Evolutionary conservation across 2,113 vertebrate species (phyloP).

Genomic region (Brienomyrus brachyistius): DNA sequence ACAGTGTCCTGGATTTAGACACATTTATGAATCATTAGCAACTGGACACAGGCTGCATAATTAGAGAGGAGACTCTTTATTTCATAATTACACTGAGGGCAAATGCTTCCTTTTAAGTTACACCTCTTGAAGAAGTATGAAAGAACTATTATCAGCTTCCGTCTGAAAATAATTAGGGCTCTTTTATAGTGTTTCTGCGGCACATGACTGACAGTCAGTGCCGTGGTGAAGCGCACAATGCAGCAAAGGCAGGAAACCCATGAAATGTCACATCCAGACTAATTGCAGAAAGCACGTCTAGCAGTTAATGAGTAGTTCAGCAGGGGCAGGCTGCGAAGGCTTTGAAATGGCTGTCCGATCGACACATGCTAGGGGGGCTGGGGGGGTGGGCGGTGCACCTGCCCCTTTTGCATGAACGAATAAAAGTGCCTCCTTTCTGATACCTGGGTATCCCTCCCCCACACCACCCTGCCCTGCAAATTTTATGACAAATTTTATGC

Average conservation of each 20-base stretch:
- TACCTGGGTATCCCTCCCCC: neutral
- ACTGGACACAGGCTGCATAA: neutral
- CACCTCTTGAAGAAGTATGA: neutral
- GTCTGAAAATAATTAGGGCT: slow-evolving; percentile 26
- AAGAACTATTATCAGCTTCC: slow-evolving; percentile 13
- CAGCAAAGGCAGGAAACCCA: neutral
- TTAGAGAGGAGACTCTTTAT: neutral
- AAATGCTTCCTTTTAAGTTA: neutral
- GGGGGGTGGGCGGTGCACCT: neutral
- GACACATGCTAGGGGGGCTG: neutral
- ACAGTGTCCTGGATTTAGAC: neutral
- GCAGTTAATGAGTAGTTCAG: neutral
- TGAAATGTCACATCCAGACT: neutral
- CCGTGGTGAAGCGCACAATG: neutral
- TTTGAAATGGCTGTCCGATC: neutral
- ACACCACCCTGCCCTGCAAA: neutral
- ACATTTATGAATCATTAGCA: neutral
- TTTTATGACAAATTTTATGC: neutral
- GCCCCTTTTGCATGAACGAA: neutral
- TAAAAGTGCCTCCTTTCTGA: neutral
- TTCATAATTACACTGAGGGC: neutral
- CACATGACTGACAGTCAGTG: neutral
- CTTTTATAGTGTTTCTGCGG: neutral
- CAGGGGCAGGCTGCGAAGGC: neutral
- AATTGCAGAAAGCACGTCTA: neutral